Evolutionary conservation across 2,888 invertebrate species (phyloP).

Genomic region (Blomia tropicalis): DNA sequence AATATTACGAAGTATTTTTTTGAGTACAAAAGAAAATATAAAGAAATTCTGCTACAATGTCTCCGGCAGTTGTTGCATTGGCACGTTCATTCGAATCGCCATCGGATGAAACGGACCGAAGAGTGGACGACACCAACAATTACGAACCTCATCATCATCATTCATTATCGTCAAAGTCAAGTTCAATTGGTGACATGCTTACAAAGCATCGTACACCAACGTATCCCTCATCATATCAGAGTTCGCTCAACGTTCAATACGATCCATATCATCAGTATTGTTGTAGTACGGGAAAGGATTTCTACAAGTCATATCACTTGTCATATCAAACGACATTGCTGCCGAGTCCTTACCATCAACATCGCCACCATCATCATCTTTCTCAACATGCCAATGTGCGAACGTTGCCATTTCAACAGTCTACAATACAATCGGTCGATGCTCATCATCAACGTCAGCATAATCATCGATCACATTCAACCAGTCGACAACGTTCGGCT

Average conservation of each 20-base stretch:
- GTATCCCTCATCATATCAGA: background rate
- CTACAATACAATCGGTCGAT: too few relatives aligned
- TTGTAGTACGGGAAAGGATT: background rate
- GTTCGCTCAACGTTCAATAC: background rate
- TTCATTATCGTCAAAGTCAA: background rate
- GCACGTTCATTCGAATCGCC: background rate
- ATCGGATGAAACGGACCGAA: background rate
- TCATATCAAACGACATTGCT: background rate
- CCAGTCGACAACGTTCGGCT: background rate
- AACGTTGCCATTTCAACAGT: too few relatives aligned
- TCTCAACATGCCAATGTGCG: background rate
- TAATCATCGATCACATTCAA: background rate
- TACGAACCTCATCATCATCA: background rate
- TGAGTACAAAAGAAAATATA: too few relatives aligned
- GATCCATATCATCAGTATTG: conserved; percentile 14
- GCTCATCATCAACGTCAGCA: background rate
- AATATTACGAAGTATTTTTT: too few relatives aligned
- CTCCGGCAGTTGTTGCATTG: conserved; percentile 4
- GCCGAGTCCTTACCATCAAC: background rate
- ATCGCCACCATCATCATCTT: background rate
- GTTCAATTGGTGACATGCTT: background rate
- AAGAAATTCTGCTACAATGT: too few relatives aligned
- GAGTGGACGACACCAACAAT: background rate
- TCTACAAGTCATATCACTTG: conserved; percentile 8
- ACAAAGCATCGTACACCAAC: background rate